phyloP scores from a whole-genome alignment of 35 echinoderm and acorn worm species.

The Eucidaris tribuloides region DNA sequence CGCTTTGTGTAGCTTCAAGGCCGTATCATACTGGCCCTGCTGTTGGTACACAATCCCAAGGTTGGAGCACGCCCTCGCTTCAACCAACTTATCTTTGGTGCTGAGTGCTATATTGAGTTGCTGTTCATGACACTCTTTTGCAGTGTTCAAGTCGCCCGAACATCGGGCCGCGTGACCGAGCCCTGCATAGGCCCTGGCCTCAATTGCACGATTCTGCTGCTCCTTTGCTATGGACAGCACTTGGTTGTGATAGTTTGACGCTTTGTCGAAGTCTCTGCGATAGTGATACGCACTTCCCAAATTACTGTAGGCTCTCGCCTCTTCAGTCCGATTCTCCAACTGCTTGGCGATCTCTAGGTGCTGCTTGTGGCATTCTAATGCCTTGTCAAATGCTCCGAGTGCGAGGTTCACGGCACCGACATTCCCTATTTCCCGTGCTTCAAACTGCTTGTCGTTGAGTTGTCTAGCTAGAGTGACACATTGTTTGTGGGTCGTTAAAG shows the following conservation, averaged over 20 bases:
- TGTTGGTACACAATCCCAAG: conserved; percentile 96
- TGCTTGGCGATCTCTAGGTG: conserved; percentile 84
- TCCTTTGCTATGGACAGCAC: conserved; percentile 80
- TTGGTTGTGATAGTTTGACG: conserved; percentile 75
- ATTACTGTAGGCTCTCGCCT: conserved; percentile 94
- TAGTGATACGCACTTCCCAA: conserved; percentile 99
- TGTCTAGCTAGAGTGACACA: conserved; percentile 95
- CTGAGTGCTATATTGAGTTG: conserved; percentile 94
- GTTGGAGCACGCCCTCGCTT: conserved; percentile 94
- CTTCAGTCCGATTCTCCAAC: conserved; percentile 93
- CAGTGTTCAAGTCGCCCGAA: conserved; percentile 67
- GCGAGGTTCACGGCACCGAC: conserved; percentile 91
- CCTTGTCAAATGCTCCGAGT: conserved; percentile 83
- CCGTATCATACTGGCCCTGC: conserved; percentile 84
- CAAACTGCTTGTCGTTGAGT: conserved; percentile 99
- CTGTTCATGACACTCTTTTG: conserved; percentile 93
- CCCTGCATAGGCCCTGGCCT: conserved; percentile 91
- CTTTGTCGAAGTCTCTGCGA: conserved; percentile 84
- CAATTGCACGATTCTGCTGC: conserved; percentile 84
- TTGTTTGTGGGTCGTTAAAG: conserved; percentile 93
- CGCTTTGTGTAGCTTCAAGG: conserved; percentile 96
- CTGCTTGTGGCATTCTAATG: conserved; percentile 91
- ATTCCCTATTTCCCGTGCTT: conserved; percentile 92
- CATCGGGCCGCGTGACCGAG: conserved; percentile 91
- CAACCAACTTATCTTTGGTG: conserved; percentile 87